Evolutionary conservation across 2,888 invertebrate species (phyloP), one percentile per base, ranked within the genome.

Genomic region (Mythimna impura): DNA sequence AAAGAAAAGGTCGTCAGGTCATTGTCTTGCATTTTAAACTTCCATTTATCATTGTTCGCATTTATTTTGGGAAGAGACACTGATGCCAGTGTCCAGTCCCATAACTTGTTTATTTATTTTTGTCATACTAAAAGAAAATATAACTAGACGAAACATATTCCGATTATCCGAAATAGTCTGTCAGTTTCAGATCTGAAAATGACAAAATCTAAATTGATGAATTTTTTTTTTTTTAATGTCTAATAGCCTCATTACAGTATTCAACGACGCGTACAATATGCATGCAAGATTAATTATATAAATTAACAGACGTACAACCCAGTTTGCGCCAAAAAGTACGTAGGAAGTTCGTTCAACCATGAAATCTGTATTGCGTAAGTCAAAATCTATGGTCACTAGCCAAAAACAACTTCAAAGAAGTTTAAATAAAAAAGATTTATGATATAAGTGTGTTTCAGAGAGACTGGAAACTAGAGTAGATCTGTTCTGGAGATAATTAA

Each of bases 261-360:
- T 69, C 54, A 77, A 68, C 80, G 68, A 71, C n/a, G 54, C 81
- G 40, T 58, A 17, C 55, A 73, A 67, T 67, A 54, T n/a, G 50
- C 30, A 69, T 69, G 61, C 25, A 72, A 63, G 64, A 67, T 60
- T 68, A 63, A 66, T 72, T 77, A 66, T 60, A 72, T 43, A 71
- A 75, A 67, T 73, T 71, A 69, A 75, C n/a, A 82, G 22, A 76
- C 72, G 63, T 62, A 57, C 54, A 76, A 73, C 60, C 66, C 47
- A 80, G 55, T 77, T 66, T 22, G 66, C 71, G 74, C 71, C 34
- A 71, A 74, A 83, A 73, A 71, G 52, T 69, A 74, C 63, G 50
- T 66, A 83, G 72, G 81, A 84, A 87, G 84, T 86, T 80, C 80
- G 66, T 81, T 83, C 83, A 85, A 84, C 84, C 70, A 68, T 30